Conservation (phyloP, 2,113 vertebrate genomes). For the Cisticola juncidis region DNA sequence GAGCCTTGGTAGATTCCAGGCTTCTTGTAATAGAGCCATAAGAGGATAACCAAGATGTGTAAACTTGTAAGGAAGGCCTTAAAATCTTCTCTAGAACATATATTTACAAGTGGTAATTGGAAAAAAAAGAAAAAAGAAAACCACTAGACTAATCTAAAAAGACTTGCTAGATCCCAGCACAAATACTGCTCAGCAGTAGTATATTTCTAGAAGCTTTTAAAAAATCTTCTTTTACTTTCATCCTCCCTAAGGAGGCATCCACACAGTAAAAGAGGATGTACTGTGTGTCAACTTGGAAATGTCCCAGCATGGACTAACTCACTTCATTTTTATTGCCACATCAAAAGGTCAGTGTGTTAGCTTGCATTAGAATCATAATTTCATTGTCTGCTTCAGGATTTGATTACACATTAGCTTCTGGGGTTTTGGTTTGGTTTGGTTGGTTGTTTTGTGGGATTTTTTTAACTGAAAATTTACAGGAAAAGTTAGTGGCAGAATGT, state of each 20-base stretch:
- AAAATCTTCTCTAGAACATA: not conserved
- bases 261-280: not conserved
- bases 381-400: not conserved
- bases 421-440: not conserved
- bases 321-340: not conserved
- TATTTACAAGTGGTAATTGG: not conserved
- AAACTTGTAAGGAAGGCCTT: not conserved
- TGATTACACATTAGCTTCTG: not conserved
- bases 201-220: not conserved
- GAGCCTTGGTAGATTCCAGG: not conserved
- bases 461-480: not conserved
- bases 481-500: not conserved
- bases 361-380: not conserved
- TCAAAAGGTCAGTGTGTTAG: not conserved
- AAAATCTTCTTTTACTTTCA: not conserved
- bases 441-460: not conserved
- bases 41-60: not conserved
- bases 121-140: not conserved
- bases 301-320: not conserved
- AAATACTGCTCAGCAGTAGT: not conserved
- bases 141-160: not conserved
- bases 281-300: not conserved
- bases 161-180: not conserved
- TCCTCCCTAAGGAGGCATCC: not conserved
- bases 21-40: not conserved